These are phyloP conservation scores for Gopherus evgoodei DNA, from an alignment of 2,113 vertebrate genomes.

Conservation along the genomic window DNA sequence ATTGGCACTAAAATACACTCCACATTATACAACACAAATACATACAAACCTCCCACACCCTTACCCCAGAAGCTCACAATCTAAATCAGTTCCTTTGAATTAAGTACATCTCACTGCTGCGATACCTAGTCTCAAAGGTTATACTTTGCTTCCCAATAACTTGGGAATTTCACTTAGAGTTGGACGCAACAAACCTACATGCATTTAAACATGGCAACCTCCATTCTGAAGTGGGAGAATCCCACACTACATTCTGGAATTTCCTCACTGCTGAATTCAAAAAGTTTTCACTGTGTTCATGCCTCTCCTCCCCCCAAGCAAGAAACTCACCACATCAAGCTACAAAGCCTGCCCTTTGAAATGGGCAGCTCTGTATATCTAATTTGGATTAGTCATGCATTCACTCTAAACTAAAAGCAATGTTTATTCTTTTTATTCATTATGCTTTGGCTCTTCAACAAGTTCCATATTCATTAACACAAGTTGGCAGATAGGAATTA, in stretches of 20 bases:
- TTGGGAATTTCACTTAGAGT: not conserved
- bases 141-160: not conserved
- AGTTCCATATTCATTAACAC: slow-evolving; percentile 71
- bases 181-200: not conserved
- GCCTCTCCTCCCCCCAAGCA: not conserved
- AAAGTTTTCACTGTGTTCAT: not conserved
- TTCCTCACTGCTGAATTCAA: not conserved
- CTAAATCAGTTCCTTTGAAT: not conserved
- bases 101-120: not conserved
- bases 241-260: not conserved
- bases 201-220: not conserved
- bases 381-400: slow-evolving; percentile 63
- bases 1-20: not conserved
- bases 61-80: not conserved
- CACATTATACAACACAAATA: not conserved
- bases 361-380: slow-evolving; percentile 50
- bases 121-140: not conserved
- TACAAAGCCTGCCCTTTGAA: slow-evolving; percentile 54
- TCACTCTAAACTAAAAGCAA: slow-evolving; percentile 53
- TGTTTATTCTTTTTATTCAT: slow-evolving; percentile 37
- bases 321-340: not conserved
- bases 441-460: slow-evolving; percentile 20
- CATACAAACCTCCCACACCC: no score
- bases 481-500: slow-evolving; percentile 55
- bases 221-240: not conserved